These are phyloP conservation scores for Drosophila melanosoma DNA, from an alignment of 2,888 invertebrate genomes.

Conservation along the genomic window DNA sequence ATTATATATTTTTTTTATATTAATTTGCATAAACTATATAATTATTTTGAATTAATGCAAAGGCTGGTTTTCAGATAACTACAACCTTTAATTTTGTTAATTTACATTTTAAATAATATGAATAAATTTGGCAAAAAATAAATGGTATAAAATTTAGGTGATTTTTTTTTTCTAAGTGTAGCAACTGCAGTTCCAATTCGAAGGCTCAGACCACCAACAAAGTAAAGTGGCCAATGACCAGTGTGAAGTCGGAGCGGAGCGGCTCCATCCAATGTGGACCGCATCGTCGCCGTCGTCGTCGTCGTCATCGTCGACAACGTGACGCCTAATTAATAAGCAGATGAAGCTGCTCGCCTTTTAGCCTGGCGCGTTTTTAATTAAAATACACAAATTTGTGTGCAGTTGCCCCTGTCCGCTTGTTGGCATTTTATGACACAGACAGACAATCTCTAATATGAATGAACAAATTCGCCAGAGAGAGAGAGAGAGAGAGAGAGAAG, in stretches of 20 bases:
- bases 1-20: too few relatives aligned
- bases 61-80: neutral
- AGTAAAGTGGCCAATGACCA: slow-evolving; percentile 56
- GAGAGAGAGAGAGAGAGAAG: neutral
- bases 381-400: slow-evolving; percentile 79
- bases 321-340: slow-evolving; percentile 75
- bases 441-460: slow-evolving; percentile 41
- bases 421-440: slow-evolving; percentile 57
- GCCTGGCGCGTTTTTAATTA: slow-evolving; percentile 77
- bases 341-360: slow-evolving; percentile 67
- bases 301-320: slow-evolving; percentile 38
- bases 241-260: slow-evolving; percentile 24
- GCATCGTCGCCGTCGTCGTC: slow-evolving; percentile 15
- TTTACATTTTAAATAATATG: neutral
- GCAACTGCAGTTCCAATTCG: slow-evolving; percentile 31
- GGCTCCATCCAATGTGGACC: slow-evolving; percentile 40
- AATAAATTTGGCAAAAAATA: neutral
- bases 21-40: neutral
- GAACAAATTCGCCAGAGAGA: slow-evolving; percentile 26
- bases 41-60: neutral
- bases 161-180: slow-evolving; percentile 1
- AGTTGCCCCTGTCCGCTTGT: slow-evolving; percentile 63
- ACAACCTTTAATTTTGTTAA: neutral
- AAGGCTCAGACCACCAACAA: slow-evolving; percentile 63
- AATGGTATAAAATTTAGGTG: neutral